Base-by-base conservation (phyloP, 2,113 vertebrate species). In the Todiramphus chloris region DNA sequence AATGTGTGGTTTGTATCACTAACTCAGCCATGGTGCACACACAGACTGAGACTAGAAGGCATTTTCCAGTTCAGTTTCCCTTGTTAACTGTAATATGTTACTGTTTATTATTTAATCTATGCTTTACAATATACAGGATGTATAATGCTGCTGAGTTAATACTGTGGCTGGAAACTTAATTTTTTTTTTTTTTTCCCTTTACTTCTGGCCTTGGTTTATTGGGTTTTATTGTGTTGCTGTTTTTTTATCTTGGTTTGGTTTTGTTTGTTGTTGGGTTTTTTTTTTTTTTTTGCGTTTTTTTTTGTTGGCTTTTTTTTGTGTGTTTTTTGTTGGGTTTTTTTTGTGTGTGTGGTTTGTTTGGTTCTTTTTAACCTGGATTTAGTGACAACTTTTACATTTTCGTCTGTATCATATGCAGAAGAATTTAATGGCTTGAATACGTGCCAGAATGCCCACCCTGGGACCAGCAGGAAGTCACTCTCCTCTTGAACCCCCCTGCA, bases 11-110 rank as follows among this genome's bases (percentile, higher is more conserved):
- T 78, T 31, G 27, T 78, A 5, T 81, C 59, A 15, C 43, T 56
- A 41, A 33, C 64, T 60, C 11, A 63, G 46, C 41, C 0, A 0
- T 20, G 51, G 46, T 63, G 20, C n/a, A 5, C 28, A 23, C 53
- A 56, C 39, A 10, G n/a, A 16, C 28, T 68, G 73, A 56, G 66
- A 84, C 51, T n/a, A 78, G 89, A 44, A 84, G 84, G 69, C 66
- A 82, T 94, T 94, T 94, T 91, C 74, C 94, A 93, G 58, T 37
- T 87, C 28, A 33, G 24, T 75, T 94, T 87, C 83, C 48, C 62
- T 69, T 73, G 62, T 84, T 85, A 79, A 94, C 59, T 39, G 23
- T 56, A 82, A 28, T 21, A 25, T 48, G 48, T 44, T 64, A 64
- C 73, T 73, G 41, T 83, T 87, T 62, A 14, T 76, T 87, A 35